Conservation (phyloP, 2,888 invertebrate species). For the Megalurothrips usitatus region DNA sequence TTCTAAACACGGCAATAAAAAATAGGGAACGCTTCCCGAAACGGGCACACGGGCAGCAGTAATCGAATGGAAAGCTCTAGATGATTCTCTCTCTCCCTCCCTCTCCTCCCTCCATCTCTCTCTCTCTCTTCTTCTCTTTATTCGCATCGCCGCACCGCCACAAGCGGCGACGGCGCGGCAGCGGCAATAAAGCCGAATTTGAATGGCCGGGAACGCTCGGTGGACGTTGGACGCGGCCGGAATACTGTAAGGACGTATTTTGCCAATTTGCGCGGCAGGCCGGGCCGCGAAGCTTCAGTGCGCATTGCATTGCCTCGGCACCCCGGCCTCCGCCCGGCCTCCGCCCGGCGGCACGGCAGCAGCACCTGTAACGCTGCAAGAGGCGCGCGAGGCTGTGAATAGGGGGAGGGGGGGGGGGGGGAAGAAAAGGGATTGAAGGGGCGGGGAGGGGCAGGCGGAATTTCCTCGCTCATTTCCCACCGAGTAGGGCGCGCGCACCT, state of each 20-base stretch:
- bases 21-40: neutral
- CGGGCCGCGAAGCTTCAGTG: neutral
- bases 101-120: neutral
- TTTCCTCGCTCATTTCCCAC: too few relatives aligned
- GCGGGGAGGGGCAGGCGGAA: too few relatives aligned
- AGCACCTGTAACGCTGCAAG: too few relatives aligned
- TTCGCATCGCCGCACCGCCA: neutral
- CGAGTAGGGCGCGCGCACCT: too few relatives aligned
- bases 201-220: neutral
- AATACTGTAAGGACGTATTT: slow-evolving; percentile 5
- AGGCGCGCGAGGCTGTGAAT: too few relatives aligned
- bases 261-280: slow-evolving; percentile 15
- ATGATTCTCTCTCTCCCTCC: neutral
- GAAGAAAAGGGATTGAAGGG: too few relatives aligned
- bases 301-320: neutral
- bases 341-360: neutral
- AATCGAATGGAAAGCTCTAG: neutral
- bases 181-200: neutral
- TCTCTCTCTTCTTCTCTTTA: neutral
- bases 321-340: too few relatives aligned
- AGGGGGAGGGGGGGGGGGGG: too few relatives aligned
- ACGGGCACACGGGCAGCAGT: neutral
- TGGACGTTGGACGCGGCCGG: neutral
- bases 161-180: neutral
- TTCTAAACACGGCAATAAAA: neutral